Percentiles rank a stretch among this genome's conserved stretches.
phyloP scores from a whole-genome alignment of 2,113 vertebrate genomes.

The Erpornis zantholeuca region DNA sequence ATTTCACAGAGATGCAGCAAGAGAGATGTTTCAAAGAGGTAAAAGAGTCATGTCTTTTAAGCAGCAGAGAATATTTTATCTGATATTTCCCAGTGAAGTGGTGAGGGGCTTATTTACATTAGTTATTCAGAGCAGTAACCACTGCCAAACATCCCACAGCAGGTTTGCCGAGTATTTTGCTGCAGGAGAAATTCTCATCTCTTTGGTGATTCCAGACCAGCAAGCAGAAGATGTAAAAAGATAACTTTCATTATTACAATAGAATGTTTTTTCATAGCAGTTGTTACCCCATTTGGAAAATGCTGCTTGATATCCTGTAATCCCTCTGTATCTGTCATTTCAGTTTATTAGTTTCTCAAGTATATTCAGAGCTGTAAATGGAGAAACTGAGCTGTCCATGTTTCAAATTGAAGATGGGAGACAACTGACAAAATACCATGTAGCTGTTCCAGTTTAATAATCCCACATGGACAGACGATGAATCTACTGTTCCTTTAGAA shows the following conservation, averaged over 20 bases:
- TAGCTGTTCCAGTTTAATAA: slow-evolving; percentile 56
- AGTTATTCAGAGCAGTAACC: neutral
- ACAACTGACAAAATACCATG: slow-evolving; percentile 33
- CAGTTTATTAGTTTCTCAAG: slow-evolving; percentile 53
- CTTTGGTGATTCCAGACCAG: slow-evolving; percentile 35
- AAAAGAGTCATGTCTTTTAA: neutral
- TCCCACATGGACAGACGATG: neutral
- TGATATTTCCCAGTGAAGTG: neutral
- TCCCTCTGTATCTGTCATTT: slow-evolving; percentile 49
- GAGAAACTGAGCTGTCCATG: neutral
- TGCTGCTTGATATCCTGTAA: slow-evolving; percentile 54
- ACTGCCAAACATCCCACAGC: neutral
- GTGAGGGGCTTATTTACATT: neutral
- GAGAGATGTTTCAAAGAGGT: neutral
- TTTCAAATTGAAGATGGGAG: slow-evolving; percentile 46
- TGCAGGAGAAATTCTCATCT: slow-evolving; percentile 6
- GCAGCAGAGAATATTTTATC: neutral
- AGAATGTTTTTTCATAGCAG: slow-evolving; percentile 34
- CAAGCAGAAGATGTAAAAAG: slow-evolving; percentile 45
- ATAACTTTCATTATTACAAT: slow-evolving; percentile 59
- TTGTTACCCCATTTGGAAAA: slow-evolving; percentile 58
- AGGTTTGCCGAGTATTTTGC: neutral
- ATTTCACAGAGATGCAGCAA: neutral
- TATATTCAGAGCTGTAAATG: slow-evolving; percentile 46
- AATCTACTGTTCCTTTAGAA: neutral